Conservation (phyloP, 2,113 vertebrate genomes). For the Puntigrus tetrazona region DNA sequence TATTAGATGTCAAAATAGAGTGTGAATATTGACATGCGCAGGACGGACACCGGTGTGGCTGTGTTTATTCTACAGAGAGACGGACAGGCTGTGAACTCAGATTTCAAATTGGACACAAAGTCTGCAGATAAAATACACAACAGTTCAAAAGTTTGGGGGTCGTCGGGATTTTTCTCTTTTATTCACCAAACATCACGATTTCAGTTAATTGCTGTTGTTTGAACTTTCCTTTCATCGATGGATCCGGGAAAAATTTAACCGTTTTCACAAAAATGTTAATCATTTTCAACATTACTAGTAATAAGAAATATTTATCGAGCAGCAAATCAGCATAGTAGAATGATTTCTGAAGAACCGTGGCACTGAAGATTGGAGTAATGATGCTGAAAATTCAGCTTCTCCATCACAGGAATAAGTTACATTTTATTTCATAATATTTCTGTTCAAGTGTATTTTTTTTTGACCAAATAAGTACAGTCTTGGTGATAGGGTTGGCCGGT, state of each 20-base stretch:
- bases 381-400: not conserved
- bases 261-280: not conserved
- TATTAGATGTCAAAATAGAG: not conserved
- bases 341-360: not conserved
- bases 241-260: not conserved
- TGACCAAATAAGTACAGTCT: not conserved
- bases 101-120: not conserved
- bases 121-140: not conserved
- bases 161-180: not conserved
- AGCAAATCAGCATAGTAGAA: not conserved
- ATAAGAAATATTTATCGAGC: not conserved
- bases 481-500: no score
- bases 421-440: not conserved
- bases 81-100: not conserved
- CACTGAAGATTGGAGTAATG: not conserved
- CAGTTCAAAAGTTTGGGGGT: not conserved
- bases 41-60: not conserved
- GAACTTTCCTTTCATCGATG: not conserved
- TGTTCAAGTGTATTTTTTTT: not conserved
- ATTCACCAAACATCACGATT: not conserved
- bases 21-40: not conserved
- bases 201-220: not conserved
- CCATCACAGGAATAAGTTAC: not conserved
- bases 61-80: not conserved
- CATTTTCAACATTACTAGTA: not conserved